phyloP scores from a whole-genome alignment of 2,113 vertebrate species.

The Ariopsis seemanni region DNA sequence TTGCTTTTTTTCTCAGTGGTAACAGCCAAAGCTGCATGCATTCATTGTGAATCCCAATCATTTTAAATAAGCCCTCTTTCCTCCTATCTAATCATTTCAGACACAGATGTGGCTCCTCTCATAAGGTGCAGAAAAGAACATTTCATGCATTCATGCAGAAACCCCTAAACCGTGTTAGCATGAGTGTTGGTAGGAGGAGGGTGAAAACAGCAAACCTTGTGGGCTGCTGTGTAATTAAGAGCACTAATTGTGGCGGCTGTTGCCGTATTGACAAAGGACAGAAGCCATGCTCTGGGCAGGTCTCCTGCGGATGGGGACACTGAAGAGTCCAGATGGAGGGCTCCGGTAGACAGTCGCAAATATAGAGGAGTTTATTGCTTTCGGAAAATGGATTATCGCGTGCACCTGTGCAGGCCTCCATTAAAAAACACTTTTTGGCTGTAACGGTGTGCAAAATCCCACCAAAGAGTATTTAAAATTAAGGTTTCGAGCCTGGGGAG shows the following conservation, averaged over 20 bases:
- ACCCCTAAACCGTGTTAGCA: conserved; percentile 9
- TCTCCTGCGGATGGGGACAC: conserved; percentile 27
- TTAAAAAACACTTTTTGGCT: conserved; percentile 14
- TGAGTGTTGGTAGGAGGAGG: background rate
- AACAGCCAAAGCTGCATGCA: conserved; percentile 3
- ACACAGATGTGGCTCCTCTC: conserved; percentile 6
- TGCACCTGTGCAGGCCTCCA: conserved; percentile 22
- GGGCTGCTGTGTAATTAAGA: conserved; percentile 52
- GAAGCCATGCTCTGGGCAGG: conserved; percentile 31
- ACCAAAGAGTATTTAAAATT: background rate
- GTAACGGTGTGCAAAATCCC: conserved; percentile 1
- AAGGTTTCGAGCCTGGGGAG: background rate
- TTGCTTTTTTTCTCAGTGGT: conserved; percentile 24
- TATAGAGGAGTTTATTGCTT: conserved; percentile 27
- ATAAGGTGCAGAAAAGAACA: conserved; percentile 4
- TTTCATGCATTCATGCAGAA: conserved; percentile 5
- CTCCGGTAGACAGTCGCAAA: conserved; percentile 21
- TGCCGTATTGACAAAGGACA: conserved; percentile 48
- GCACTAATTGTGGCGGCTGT: conserved; percentile 52
- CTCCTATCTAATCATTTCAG: conserved; percentile 6
- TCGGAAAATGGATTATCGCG: conserved; percentile 7
- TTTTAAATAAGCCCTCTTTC: conserved; percentile 18
- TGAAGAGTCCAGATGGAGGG: conserved; percentile 37
- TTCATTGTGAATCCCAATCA: conserved; percentile 11
- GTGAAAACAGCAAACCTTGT: conserved; percentile 25